Evolutionary conservation across 2,113 vertebrate genomes (phyloP).

Genomic region (Calypte anna): DNA sequence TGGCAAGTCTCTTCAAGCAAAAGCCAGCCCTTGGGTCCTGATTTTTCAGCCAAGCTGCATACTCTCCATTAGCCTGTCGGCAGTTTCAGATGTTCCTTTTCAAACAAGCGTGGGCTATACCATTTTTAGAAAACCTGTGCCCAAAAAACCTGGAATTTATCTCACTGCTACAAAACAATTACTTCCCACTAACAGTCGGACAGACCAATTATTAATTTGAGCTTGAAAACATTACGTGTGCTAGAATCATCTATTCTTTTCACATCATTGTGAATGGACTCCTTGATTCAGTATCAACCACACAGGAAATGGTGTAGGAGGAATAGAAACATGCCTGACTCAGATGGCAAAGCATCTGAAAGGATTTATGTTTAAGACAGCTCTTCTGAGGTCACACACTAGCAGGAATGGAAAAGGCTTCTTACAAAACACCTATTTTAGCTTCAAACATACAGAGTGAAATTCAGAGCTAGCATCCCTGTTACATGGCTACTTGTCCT

Average conservation of each 20-base stretch:
- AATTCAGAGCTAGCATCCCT: neutral
- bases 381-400: neutral
- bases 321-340: slow-evolving; percentile 55
- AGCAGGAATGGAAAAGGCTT: neutral
- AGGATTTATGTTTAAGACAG: slow-evolving; percentile 14
- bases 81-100: slow-evolving; percentile 10
- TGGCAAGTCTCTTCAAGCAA: neutral
- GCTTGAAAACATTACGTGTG: slow-evolving; percentile 13
- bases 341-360: slow-evolving; percentile 55
- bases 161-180: neutral
- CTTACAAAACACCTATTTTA: neutral
- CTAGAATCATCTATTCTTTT: slow-evolving; percentile 42
- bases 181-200: neutral
- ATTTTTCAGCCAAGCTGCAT: neutral
- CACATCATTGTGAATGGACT: slow-evolving; percentile 61
- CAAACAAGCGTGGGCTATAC: neutral
- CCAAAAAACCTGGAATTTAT: neutral
- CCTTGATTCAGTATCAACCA: slow-evolving; percentile 62
- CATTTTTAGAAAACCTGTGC: neutral
- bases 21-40: neutral
- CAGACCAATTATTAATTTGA: slow-evolving; percentile 31
- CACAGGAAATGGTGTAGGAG: slow-evolving; percentile 55
- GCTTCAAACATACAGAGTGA: neutral
- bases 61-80: neutral
- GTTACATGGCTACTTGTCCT: neutral